Base-by-base conservation (phyloP, 2,888 invertebrate genomes). In the Tortrix viridana region DNA sequence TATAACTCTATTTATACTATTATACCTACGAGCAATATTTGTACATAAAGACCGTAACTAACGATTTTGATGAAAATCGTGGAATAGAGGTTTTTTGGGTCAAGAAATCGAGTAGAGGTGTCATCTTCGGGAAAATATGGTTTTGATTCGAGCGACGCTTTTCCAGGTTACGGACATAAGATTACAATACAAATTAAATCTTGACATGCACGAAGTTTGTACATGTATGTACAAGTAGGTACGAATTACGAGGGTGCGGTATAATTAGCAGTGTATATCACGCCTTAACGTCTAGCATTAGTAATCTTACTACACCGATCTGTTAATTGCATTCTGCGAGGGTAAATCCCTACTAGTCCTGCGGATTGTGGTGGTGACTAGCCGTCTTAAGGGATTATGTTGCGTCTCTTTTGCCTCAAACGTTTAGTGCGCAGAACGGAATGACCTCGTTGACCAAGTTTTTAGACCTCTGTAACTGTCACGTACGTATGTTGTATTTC, bases 401-500 rank as follows among this genome's bases (percentile, higher is more conserved):
- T 44, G 16, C 43, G 53, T 18, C 22, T 37, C 23, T 23, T 55
- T 54, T 54, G 26, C 44, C 26, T 44, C 43, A 26, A 55, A 55
- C 54, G 54, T 44, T 54, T 23, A 26, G 6, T 44, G 23, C 9
- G 44, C 16, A 16, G 16, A 41, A 44, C 23, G 26, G 18, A 44
- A 44, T 44, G 54, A 55, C 54, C 43, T 55, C 54, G 43, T 55
- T 55, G 54, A 23, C 54, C 54, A 55, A 55, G 54, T 55, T 55
- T 52, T 44, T 16, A 44, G 44, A 14, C 4, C 18, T 22, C 41
- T 41, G 19, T 44, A 44, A 55, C 44, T 23, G 41, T 44, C 44
- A 43, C 22, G 43, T 41, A 23, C n/a, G 12, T 32, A 3, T 44
- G 53, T 38, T 38, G 38, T 32, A 49, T 18, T 38, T 52, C n/a